Base-by-base conservation (phyloP, 2,888 invertebrate species). In the Apodemia mormo region DNA sequence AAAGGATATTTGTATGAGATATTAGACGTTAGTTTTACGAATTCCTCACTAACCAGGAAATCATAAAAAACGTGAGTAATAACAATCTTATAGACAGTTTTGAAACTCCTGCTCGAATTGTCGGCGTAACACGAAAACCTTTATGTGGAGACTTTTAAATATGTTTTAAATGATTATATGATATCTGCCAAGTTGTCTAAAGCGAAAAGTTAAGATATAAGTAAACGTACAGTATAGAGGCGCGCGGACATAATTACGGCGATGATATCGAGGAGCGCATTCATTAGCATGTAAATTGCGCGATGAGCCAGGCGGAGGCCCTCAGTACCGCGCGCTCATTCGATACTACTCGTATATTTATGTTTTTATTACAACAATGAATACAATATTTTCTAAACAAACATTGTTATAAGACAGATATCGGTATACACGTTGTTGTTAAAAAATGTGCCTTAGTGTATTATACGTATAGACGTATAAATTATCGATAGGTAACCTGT, bases 201-300 rank as follows among this genome's bases (percentile, higher is more conserved):
- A 83, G 81, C 75, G 80, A 79, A 78, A 79, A 82, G 80, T 76
- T 76, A 76, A 83, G 77, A 81, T 82, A 86, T 88, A 87, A 86
- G 85, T 81, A 85, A 84, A 81, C 78, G 81, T 87, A 87, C 84
- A 86, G 86, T 89, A 90, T 85, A 85, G 87, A 85, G 83, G 83
- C 83, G 81, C 80, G 81, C 84, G 86, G 86, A 86, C 87, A 87
- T 92, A 89, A 92, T 90, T 89, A 90, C 88, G 78, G 83, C 81
- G 92, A 91, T 92, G 88, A 88, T 92, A 92, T 93, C 92, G 84
- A 79, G 84, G 81, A 86, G 81, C 84, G 81, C 84, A 82, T 87
- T 90, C 89, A 93, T 92, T 93, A 90, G 87, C 91, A 92, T 92
- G 89, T 88, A 91, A 92, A 93, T 92, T 90, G 90, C 87, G 81